Evolutionary conservation across 2,113 vertebrate genomes (phyloP).

Genomic region (Aegithalos caudatus): DNA sequence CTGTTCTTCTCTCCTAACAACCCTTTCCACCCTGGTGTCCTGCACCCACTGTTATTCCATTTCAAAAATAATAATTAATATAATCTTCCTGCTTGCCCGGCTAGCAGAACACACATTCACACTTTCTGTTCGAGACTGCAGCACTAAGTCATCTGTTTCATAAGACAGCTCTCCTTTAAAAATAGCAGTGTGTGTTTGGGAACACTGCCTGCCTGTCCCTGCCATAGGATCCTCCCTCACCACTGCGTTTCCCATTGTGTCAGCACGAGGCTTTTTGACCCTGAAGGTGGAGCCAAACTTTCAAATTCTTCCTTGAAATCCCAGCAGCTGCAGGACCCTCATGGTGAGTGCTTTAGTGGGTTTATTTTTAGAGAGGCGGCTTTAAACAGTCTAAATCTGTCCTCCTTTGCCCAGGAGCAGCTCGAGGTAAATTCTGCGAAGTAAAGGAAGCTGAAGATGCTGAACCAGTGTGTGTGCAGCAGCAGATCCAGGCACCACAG

Average conservation of each 20-base stretch:
- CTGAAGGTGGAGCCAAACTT: slow-evolving; percentile 15
- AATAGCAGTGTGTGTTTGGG: neutral
- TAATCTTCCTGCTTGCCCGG: neutral
- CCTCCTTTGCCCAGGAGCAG: neutral
- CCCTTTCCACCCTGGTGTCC: neutral
- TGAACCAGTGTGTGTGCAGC: neutral
- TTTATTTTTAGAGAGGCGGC: slow-evolving; percentile 20
- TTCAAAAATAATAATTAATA: neutral
- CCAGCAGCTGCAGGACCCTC: slow-evolving; percentile 29
- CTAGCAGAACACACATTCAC: neutral
- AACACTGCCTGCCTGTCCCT: neutral
- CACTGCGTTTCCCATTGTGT: slow-evolving; percentile 24
- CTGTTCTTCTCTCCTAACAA: neutral
- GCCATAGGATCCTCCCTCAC: neutral
- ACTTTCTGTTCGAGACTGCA: neutral
- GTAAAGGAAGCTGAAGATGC: neutral
- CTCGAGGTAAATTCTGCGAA: neutral
- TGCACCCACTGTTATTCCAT: neutral
- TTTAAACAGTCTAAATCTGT: neutral
- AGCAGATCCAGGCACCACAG: neutral
- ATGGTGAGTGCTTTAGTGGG: neutral
- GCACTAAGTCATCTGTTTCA: neutral
- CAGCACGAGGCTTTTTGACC: neutral
- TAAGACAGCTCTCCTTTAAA: slow-evolving; percentile 6
- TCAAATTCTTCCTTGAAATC: slow-evolving; percentile 23